Base-by-base conservation (phyloP, 2,797 vertebrate species). In the Amphiprion clarkii region DNA sequence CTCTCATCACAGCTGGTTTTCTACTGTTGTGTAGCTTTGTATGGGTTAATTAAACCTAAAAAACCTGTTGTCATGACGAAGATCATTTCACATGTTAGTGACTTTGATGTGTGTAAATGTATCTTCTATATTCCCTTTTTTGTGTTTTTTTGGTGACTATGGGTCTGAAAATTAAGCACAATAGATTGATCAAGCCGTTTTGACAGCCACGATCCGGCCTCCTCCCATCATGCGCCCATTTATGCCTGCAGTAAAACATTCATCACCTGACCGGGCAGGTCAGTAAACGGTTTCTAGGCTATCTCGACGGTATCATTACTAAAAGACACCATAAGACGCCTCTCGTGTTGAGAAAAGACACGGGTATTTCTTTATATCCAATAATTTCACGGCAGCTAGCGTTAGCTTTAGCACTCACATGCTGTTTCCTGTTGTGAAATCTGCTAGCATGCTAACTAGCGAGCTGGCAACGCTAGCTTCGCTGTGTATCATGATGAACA, bases 401-500 rank as follows among this genome's bases (percentile, higher is more conserved):
- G 49, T 84, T 93, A 91, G 91, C 92, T 71, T 72, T 81, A 89
- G 83, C 89, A 67, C 78, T 92, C 88, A 90, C 90, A 91, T 92
- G 91, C 91, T 25, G 79, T 81, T 92, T 90, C 89, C 89, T 83
- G 92, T 87, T 89, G 81, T 83, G 81, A 86, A 87, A 87, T 54
- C 31, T 2, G 42, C 72, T 89, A 91, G 87, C 88, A 67, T 58
- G 92, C 86, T 91, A 90, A 82, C 79, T 77, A 57, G 82, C 83
- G 58, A 66, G 23, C 25, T 63, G 88, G 79, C 77, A 8, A 4
- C 6, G 54, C 75, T 84, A 85, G 81, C 85, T 25, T 52, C 51
- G 13, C 5, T 40, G 17, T 61, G 5, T 12, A 51, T 48, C 3
- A 23, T 9, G 3, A 51, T 63, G 7, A 54, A 66, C 33, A 53